phyloP scores from a whole-genome alignment of 2,888 invertebrate genomes.

The Noctuana brunneofusca region DNA sequence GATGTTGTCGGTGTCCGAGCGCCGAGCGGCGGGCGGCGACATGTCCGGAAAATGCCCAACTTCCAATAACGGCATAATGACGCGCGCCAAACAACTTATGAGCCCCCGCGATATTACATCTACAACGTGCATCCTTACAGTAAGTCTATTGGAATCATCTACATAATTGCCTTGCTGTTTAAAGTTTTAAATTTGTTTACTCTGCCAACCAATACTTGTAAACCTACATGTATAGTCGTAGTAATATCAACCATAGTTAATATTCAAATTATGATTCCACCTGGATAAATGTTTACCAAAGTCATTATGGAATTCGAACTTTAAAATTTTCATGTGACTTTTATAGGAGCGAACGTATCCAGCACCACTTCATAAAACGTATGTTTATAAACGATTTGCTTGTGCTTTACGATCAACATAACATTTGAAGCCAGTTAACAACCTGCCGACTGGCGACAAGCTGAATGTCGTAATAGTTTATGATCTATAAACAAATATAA shows the following conservation, averaged over 20 bases:
- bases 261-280: constrained; percentile 1
- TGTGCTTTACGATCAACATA: constrained; percentile 70
- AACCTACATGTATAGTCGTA: too few species aligned
- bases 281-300: not conserved
- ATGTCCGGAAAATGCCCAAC: constrained; percentile 65
- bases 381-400: constrained; percentile 73
- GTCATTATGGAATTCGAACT: constrained; percentile 17
- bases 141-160: constrained; percentile 23
- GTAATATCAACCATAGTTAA: not conserved
- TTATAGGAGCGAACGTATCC: constrained; percentile 43
- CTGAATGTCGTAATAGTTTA: constrained; percentile 75
- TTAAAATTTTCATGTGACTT: constrained; percentile 31
- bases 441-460: constrained; percentile 73
- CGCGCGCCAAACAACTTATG: constrained; percentile 64
- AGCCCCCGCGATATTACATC: constrained; percentile 54
- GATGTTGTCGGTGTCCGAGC: constrained; percentile 66
- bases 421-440: constrained; percentile 73
- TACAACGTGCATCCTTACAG: constrained; percentile 37
- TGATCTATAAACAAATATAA: constrained; percentile 79
- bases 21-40: constrained; percentile 45
- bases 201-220: not conserved
- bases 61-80: constrained; percentile 78
- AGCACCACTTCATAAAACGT: constrained; percentile 59
- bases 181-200: not conserved
- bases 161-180: constrained; percentile 6